Conservation (phyloP, 2,888 invertebrate genomes). For the Steinernema scapterisci region DNA sequence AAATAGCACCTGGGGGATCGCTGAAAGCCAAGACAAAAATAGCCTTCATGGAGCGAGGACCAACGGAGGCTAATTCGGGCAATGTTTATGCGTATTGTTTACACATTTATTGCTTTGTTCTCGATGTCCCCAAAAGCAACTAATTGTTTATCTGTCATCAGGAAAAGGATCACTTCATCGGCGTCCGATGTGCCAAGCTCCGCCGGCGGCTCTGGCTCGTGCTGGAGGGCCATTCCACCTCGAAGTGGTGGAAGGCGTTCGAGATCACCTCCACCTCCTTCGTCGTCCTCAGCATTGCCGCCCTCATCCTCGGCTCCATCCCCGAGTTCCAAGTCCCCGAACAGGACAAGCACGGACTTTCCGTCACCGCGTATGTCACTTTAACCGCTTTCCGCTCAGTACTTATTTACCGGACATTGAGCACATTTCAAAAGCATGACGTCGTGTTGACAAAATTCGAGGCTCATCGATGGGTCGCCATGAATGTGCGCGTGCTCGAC, state of each 20-base stretch:
- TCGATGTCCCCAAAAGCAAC: neutral
- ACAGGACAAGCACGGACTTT: slow-evolving; percentile 27
- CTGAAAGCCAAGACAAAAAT: too few relatives aligned
- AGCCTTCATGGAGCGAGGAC: too few relatives aligned
- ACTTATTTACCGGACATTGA: neutral
- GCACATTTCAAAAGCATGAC: too few relatives aligned
- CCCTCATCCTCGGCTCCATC: slow-evolving; percentile 64
- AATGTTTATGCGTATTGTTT: too few relatives aligned
- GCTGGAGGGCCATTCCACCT: slow-evolving; percentile 64
- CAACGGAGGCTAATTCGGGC: too few relatives aligned
- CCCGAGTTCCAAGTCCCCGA: slow-evolving; percentile 66
- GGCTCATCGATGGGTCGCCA: too few relatives aligned
- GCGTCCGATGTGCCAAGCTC: slow-evolving; percentile 61
- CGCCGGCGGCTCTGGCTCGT: slow-evolving; percentile 62
- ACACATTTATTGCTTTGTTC: neutral
- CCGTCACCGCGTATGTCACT: slow-evolving; percentile 23
- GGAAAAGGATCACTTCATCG: slow-evolving; percentile 67
- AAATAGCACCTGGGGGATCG: too few relatives aligned
- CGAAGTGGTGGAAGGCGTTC: slow-evolving; percentile 66
- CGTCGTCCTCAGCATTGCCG: slow-evolving; percentile 64
- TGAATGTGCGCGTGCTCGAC: too few relatives aligned
- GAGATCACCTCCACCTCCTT: slow-evolving; percentile 67
- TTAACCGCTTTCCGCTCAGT: neutral
- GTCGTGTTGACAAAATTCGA: too few relatives aligned
- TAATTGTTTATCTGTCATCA: slow-evolving; percentile 41